phyloP scores from a whole-genome alignment of 2,888 invertebrate species.

The Ptilodon capucinus region DNA sequence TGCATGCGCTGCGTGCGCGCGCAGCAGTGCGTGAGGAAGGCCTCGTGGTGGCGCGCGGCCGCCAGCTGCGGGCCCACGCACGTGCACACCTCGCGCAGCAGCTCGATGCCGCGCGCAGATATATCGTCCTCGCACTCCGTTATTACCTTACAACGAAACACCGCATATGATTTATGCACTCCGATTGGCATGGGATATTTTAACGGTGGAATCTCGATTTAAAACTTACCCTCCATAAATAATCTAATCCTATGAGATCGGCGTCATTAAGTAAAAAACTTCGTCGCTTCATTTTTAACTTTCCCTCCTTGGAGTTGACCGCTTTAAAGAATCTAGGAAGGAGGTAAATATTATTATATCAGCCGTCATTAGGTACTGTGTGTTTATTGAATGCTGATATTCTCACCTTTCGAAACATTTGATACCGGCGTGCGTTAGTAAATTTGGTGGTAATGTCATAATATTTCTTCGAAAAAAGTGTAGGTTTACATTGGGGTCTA shows the following conservation, averaged over 20 bases:
- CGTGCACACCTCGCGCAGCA: conserved; percentile 96
- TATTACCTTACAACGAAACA: conserved; percentile 84
- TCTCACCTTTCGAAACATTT: conserved; percentile 89
- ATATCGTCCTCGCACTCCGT: conserved; percentile 96
- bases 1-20: conserved; percentile 93
- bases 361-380: not conserved
- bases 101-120: conserved; percentile 94
- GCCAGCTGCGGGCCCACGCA: conserved; percentile 94
- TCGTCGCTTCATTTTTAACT: conserved; percentile 92
- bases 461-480: conserved; percentile 98
- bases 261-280: conserved; percentile 95
- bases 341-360: not conserved
- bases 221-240: conserved; percentile 93
- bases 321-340: conserved; percentile 91
- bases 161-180: not conserved
- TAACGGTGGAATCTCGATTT: not conserved
- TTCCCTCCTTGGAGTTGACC: conserved; percentile 97
- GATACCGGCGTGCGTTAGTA: conserved; percentile 97
- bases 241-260: conserved; percentile 97
- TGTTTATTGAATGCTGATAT: not conserved
- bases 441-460: conserved; percentile 93
- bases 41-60: conserved; percentile 93
- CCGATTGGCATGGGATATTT: not conserved
- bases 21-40: conserved; percentile 95
- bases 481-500: conserved; percentile 97